These are phyloP conservation scores for Gobio gobio DNA, from an alignment of 2,113 vertebrate species.

Conservation along the genomic window DNA sequence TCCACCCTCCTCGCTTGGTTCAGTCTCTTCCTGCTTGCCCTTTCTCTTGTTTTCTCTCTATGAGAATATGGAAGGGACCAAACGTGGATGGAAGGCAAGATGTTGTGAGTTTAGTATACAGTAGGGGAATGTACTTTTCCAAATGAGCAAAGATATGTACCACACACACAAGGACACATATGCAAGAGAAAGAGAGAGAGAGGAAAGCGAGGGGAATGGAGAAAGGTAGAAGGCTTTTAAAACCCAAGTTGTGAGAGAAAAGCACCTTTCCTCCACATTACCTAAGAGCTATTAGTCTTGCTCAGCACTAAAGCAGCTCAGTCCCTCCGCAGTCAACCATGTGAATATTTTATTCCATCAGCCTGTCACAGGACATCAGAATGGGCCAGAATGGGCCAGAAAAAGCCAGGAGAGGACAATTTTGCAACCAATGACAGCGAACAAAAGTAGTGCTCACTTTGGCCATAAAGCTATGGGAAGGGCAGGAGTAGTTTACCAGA, in stretches of 20 bases:
- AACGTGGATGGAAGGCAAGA: background rate
- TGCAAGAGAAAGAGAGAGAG: background rate
- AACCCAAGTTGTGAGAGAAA: slow-evolving; percentile 59
- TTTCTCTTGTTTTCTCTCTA: background rate
- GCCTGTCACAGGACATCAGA: slow-evolving; percentile 20
- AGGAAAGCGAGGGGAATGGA: background rate
- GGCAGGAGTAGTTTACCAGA: background rate
- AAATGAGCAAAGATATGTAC: slow-evolving; percentile 9
- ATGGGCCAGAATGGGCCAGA: slow-evolving; percentile 14
- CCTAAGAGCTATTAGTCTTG: slow-evolving; percentile 50
- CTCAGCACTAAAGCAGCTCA: slow-evolving; percentile 65
- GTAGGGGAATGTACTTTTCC: background rate
- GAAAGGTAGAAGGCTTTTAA: slow-evolving; percentile 62
- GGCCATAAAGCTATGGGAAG: background rate
- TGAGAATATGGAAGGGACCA: slow-evolving; percentile 9
- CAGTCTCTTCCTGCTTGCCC: background rate
- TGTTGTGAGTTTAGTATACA: background rate
- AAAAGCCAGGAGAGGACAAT: background rate
- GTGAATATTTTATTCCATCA: slow-evolving; percentile 49
- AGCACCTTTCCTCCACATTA: slow-evolving; percentile 55
- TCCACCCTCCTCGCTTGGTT: background rate
- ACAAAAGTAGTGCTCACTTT: background rate
- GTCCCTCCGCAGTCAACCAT: slow-evolving; percentile 34
- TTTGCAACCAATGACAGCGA: background rate
- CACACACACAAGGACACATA: background rate